Conservation (phyloP, 2,888 invertebrate species). For the Volucella zonaria region DNA sequence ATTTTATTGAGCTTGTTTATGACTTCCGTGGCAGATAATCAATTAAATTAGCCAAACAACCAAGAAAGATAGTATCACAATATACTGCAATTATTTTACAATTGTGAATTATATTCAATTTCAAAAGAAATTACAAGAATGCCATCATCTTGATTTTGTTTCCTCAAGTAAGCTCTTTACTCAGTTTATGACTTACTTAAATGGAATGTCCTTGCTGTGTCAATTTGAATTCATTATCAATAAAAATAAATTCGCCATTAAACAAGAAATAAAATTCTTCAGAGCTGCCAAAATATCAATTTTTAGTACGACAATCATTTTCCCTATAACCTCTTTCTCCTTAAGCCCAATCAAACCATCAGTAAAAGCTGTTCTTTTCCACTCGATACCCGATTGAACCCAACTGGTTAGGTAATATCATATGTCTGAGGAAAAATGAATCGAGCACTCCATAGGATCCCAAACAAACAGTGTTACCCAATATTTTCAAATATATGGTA, state of each 20-base stretch:
- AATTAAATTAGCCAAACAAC: constrained; percentile 36
- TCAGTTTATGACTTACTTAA: constrained; percentile 58
- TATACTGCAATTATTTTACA: constrained; percentile 11
- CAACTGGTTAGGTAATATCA: constrained; percentile 33
- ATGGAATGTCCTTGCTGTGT: constrained; percentile 53
- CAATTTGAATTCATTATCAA: constrained; percentile 38
- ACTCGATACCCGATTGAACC: background rate
- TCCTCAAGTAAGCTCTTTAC: constrained; percentile 36
- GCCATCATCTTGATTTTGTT: constrained; percentile 32
- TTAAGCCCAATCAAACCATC: background rate
- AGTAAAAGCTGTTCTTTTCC: too few relatives aligned
- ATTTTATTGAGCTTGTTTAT: background rate
- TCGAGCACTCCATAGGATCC: constrained; percentile 45
- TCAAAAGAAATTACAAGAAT: constrained; percentile 50
- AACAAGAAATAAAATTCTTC: constrained; percentile 18
- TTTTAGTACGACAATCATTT: background rate
- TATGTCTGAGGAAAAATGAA: constrained; percentile 10
- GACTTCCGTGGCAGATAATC: constrained; percentile 37
- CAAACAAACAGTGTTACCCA: constrained; percentile 57
- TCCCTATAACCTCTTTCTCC: constrained; percentile 3
- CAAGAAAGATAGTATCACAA: constrained; percentile 35
- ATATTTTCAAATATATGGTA: constrained; percentile 59
- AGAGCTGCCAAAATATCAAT: constrained; percentile 20
- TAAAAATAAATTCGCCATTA: constrained; percentile 30
- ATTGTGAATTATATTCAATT: background rate